Evolutionary conservation across 2,888 invertebrate genomes (phyloP), one percentile per base, ranked within the genome.

Genomic region (Spodoptera littoralis): DNA sequence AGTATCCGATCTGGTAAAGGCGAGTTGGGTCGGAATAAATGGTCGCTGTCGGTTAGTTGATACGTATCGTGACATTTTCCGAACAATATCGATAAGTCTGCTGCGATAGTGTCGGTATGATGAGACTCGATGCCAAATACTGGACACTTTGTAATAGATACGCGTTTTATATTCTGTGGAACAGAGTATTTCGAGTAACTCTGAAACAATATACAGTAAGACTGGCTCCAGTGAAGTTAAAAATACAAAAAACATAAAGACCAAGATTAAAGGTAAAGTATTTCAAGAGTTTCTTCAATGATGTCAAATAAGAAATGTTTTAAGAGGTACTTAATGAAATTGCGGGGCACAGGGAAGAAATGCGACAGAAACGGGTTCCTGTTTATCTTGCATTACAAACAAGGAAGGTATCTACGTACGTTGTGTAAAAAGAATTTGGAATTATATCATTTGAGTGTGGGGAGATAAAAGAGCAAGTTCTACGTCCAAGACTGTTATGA

Each of bases 21-120:
- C 70, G 72, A 76, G 66, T 77, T 75, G 62, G 73, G 62, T 60
- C 27, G 53, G 71, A 69, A 61, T 63, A 76, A 82, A 75, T 76
- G 71, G 67, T 55, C 63, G 68, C 69, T 70, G 80, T 77, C 83
- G 59, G 70, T 66, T 68, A 50, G 74, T 76, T 65, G 80, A 84
- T 83, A 76, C 45, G 69, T 76, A 83, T 83, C 81, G 70, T 61
- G 62, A 72, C 67, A 65, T 71, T 73, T 75, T 57, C 67, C 73
- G 70, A 70, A 75, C 77, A 77, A 81, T 77, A 76, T 78, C 76
- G 82, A 81, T 82, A 77, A 80, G 70, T 71, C 63, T 70, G 50
- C 50, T 50, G 47, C 61, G 82, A 82, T 81, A 75, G 61, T 76
- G 74, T 73, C 83, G 57, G 52, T 65, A 61, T 73, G 60, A 65